A percentile compares a stretch with the other conserved stretches of the same genome.
These are phyloP conservation scores for Drosophila albomicans DNA, from an alignment of 1,140 invertebrate genomes.

Conservation along the genomic window DNA sequence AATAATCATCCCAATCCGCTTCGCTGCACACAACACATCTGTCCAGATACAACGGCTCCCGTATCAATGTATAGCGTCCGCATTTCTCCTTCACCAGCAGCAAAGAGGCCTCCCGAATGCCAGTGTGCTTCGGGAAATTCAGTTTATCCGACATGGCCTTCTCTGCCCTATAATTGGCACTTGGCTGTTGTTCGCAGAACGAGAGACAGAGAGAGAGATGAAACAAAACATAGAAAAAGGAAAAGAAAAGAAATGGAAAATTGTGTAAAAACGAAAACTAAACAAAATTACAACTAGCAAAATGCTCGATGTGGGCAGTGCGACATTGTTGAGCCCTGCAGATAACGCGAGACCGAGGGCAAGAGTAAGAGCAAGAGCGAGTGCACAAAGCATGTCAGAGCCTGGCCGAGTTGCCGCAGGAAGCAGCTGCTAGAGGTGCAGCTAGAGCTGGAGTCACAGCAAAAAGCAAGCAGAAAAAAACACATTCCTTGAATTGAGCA, in stretches of 20 bases:
- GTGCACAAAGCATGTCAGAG: conserved; percentile 73
- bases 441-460: conserved; percentile 19
- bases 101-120: conserved; percentile 94
- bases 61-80: conserved; percentile 92
- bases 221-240: conserved; percentile 41
- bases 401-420: conserved; percentile 57
- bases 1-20: conserved; percentile 95
- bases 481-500: conserved; percentile 74
- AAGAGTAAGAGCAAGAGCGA: background rate
- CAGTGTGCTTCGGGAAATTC: conserved; percentile 87
- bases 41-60: conserved; percentile 95
- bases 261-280: conserved; percentile 76
- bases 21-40: conserved; percentile 95
- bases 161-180: conserved; percentile 85
- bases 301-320: conserved; percentile 23
- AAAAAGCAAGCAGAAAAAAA: conserved; percentile 29
- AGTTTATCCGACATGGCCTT: conserved; percentile 84
- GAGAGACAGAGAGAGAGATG: conserved; percentile 36
- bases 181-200: conserved; percentile 85
- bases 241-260: conserved; percentile 57
- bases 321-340: conserved; percentile 15
- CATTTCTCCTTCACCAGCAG: conserved; percentile 96
- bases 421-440: conserved; percentile 33
- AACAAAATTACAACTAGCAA: conserved; percentile 73
- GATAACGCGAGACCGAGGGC: conserved; percentile 40